Base-by-base conservation (phyloP, 2,888 invertebrate species). In the Drosophila recens region DNA sequence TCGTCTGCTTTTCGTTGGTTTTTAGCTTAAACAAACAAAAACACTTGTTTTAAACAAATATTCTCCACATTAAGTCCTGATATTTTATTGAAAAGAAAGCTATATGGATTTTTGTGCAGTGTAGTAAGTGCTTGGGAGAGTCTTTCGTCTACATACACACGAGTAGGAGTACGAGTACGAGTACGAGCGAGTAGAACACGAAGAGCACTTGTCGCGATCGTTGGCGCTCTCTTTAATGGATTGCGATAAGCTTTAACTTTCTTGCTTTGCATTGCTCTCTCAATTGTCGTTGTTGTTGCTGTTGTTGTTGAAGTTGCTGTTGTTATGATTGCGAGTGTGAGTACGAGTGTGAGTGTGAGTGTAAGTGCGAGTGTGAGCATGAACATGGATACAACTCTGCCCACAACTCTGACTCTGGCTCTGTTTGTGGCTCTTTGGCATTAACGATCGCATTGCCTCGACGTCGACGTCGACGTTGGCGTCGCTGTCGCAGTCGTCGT, bases 371-470 rank as follows among this genome's bases (percentile, higher is more conserved):
- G 17, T 17, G 30, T 11, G 33, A 34, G 49, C 15, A 17, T 27
- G 15, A 11, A 20, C 20, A 4, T 30, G 30, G 30, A 30, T 30
- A 30, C 8, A 30, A 30, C 43, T 36, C 42, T 27, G 63, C 20
- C 70, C 45, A 52, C 46, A 42, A 42, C 61, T 42, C 59, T 36
- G 51, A 15, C 75, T 54, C 54, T 64, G 58, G 40, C 53, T 40
- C 52, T 57, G 58, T 17, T 40, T 66, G 45, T 67, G 53, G 38
- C 72, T 82, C 72, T 83, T 86, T 83, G 89, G 72, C 84, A 83
- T 80, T 78, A 80, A 71, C 79, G 82, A 87, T 82, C 86, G 85
- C 33, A 38, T 15, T 48, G 15, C 61, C 51, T 13, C 56, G 57
- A 38, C 59, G 54, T 54, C 36, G 45, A n/a, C 58, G 51, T 36